phyloP scores from a whole-genome alignment of 2,888 invertebrate genomes.

The Ectemnius lituratus region DNA sequence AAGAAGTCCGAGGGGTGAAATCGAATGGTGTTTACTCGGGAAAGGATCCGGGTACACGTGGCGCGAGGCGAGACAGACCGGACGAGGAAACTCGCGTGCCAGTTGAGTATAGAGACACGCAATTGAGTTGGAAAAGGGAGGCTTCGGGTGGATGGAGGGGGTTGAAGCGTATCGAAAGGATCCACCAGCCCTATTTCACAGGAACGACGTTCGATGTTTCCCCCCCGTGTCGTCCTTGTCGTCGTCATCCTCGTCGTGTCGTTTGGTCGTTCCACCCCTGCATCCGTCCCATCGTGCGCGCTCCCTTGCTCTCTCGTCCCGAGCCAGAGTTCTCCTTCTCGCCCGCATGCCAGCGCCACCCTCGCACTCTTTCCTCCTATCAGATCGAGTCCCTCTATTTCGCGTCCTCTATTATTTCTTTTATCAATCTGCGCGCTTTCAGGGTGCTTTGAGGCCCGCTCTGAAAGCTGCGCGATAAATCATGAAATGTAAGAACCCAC shows the following conservation, averaged over 20 bases:
- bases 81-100: constrained; percentile 47
- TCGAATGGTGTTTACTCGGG: constrained; percentile 31
- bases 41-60: constrained; percentile 41
- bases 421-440: constrained; percentile 77
- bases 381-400: constrained; percentile 75
- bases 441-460: constrained; percentile 74
- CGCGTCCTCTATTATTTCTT: constrained; percentile 77
- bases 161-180: constrained; percentile 61
- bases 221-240: constrained; percentile 35
- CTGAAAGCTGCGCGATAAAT: constrained; percentile 78
- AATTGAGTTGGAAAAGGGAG: constrained; percentile 45
- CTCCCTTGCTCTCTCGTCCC: constrained; percentile 17
- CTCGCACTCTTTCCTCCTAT: constrained; percentile 60
- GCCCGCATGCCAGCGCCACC: constrained; percentile 16
- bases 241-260: constrained; percentile 40
- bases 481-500: constrained; percentile 77
- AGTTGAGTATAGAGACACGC: constrained; percentile 58
- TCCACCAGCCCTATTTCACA: constrained; percentile 52
- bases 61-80: constrained; percentile 25
- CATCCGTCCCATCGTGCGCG: constrained; percentile 26
- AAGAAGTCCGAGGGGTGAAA: constrained; percentile 6
- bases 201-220: constrained; percentile 40
- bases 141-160: constrained; percentile 18
- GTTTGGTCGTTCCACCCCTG: constrained; percentile 44
- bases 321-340: constrained; percentile 1